Conservation (phyloP, 2,797 vertebrate species). For the Anolis apletophallus region DNA sequence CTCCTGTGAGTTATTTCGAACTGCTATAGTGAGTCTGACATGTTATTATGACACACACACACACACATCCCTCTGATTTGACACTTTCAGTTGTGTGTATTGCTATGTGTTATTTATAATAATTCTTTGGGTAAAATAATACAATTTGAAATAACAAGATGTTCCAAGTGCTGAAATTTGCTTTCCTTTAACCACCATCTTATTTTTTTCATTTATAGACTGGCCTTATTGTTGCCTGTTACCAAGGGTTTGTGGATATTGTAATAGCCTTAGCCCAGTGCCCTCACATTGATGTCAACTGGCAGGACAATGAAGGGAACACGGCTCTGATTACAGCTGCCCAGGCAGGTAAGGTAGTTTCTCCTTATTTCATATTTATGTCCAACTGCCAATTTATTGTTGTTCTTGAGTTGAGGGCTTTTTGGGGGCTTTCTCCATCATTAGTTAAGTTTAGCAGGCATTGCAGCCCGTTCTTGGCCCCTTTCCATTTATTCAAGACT, state of each 20-base stretch:
- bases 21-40: too few relatives aligned
- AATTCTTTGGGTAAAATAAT: constrained; percentile 5
- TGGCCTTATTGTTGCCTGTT: constrained; percentile 92
- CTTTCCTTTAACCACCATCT: constrained; percentile 48
- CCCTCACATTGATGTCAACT: constrained; percentile 93
- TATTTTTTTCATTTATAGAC: constrained; percentile 80
- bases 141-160: background rate
- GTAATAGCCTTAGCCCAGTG: constrained; percentile 92
- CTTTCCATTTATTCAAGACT: background rate
- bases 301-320: constrained; percentile 98
- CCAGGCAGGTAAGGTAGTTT: constrained; percentile 91
- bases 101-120: constrained; percentile 14
- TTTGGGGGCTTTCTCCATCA: background rate
- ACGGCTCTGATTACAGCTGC: constrained; percentile 94
- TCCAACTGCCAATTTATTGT: background rate
- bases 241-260: constrained; percentile 93
- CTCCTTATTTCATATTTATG: background rate
- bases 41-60: too few relatives aligned
- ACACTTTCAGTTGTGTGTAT: constrained; percentile 32
- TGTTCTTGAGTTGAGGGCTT: background rate
- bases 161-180: background rate
- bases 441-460: background rate
- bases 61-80: background rate
- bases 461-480: background rate
- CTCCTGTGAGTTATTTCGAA: too few relatives aligned